Evolutionary conservation across 2,113 vertebrate species (phyloP).

Genomic region (Daboia siamensis): DNA sequence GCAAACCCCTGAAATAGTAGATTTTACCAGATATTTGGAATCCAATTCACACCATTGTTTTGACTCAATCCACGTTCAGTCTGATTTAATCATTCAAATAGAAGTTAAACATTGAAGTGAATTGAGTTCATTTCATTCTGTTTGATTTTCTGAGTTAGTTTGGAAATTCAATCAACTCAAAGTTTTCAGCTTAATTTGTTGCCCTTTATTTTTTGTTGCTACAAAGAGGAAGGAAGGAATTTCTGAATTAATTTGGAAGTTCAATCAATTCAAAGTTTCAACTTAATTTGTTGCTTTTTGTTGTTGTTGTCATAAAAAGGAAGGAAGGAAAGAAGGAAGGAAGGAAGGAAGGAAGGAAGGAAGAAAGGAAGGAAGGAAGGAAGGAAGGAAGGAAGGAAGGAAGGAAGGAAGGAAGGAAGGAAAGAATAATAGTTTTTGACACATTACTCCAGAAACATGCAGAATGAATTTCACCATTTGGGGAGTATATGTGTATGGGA

Average conservation of each 20-base stretch:
- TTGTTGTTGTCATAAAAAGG: background rate
- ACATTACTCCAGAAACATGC: background rate
- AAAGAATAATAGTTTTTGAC: background rate
- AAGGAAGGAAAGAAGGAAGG: background rate
- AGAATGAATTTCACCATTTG: background rate
- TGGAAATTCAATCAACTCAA: background rate
- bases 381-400: too few relatives aligned
- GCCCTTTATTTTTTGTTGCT: background rate
- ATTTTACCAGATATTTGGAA: background rate
- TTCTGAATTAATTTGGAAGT: background rate
- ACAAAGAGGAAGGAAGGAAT: background rate
- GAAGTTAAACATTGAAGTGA: background rate
- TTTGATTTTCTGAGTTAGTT: background rate
- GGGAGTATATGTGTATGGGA: background rate
- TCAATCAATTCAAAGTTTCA: background rate
- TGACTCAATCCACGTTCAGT: background rate
- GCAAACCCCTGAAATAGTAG: background rate
- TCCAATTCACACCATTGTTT: background rate
- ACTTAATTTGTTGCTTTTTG: background rate
- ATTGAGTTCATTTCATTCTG: background rate
- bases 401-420: background rate
- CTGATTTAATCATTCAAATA: background rate
- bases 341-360: background rate
- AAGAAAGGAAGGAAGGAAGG: background rate
- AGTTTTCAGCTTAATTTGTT: background rate